Evolutionary conservation across 2,888 invertebrate species (phyloP), one percentile per base, ranked within the genome.

Genomic region (Melinaea menophilus): DNA sequence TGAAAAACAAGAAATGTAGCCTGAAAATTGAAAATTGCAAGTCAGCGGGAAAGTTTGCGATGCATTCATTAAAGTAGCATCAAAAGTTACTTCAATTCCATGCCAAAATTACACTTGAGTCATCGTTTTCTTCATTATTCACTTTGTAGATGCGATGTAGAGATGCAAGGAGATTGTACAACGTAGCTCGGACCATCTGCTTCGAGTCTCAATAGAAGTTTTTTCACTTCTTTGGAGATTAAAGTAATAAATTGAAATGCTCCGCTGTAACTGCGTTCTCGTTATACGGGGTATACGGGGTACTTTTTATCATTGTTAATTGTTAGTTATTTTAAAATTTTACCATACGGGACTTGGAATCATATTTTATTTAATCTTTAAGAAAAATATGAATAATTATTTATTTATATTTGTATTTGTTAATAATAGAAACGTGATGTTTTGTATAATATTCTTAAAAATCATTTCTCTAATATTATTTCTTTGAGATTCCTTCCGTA

Each of bases 31-130:
- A 76, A 79, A 78, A 80, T 79, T 78, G 80, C 80, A 79, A 81
- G 80, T 81, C 80, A 78, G 80, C 73, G 73, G 70, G 69, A 75
- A 84, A 85, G 80, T 85, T 84, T 79, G 76, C 79, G 80, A 79
- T 85, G 84, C 83, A 85, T 84, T 84, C 80, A 82, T 85, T 83
- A 84, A 70, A 73, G 82, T 78, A 79, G 78, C 72, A 77, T 76
- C 73, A 71, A 72, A 83, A 85, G 79, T 84, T 82, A 79, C 82
- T 82, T 80, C 71, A 78, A 81, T 83, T 79, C 76, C 71, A 68
- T 72, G 74, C 76, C 75, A 73, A 78, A 82, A 81, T 82, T 82
- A 79, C 76, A 73, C 75, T 73, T 65, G 75, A 74, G 71, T 73
- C 74, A 72, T 74, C 72, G 70, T 68, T 71, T 72, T 71, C 70